Conservation (phyloP, 1,140 invertebrate species). For the Camponotus pennsylvanicus region DNA sequence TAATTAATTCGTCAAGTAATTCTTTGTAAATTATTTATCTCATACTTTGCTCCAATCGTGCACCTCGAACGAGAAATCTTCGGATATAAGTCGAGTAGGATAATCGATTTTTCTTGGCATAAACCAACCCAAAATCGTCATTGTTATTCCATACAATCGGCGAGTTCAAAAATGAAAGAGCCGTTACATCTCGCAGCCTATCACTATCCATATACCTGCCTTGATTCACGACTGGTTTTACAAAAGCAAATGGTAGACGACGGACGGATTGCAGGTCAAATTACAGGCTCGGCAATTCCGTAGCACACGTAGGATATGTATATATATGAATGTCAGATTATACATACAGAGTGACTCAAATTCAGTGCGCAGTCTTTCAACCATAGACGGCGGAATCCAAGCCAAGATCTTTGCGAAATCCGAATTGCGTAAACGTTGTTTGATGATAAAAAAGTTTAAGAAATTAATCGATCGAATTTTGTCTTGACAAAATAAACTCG, state of each 20-base stretch:
- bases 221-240: conserved; percentile 62
- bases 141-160: neutral
- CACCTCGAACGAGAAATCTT: neutral
- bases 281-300: conserved; percentile 61
- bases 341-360: conserved; percentile 15
- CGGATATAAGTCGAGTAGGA: neutral
- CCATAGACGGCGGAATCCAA: neutral
- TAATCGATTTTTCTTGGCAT: neutral
- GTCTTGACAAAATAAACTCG: neutral
- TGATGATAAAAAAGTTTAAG: neutral
- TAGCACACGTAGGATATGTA: conserved; percentile 5
- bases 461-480: neutral
- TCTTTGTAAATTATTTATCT: neutral
- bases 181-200: conserved; percentile 38
- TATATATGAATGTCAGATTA: conserved; percentile 28
- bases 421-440: neutral
- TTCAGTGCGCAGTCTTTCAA: neutral
- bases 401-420: too few relatives aligned
- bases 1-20: neutral
- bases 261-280: conserved; percentile 64
- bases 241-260: conserved; percentile 68
- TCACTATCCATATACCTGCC: conserved; percentile 47
- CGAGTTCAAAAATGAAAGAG: conserved; percentile 47
- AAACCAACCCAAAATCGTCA: conserved; percentile 11
- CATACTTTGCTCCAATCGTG: neutral